Evolutionary conservation across 2,113 vertebrate genomes (phyloP).

Genomic region (Perccottus glenii): DNA sequence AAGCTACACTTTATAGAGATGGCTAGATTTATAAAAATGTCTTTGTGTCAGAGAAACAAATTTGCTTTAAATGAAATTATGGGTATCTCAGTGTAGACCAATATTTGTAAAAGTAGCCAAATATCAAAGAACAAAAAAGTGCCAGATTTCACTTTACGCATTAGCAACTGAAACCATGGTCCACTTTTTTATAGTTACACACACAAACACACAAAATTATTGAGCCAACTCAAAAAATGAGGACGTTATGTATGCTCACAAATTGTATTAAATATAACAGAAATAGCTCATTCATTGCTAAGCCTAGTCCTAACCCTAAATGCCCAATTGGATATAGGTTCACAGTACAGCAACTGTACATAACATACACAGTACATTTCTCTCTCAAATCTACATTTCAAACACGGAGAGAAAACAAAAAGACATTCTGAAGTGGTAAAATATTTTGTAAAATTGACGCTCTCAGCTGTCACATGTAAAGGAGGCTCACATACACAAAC

Average conservation of each 20-base stretch:
- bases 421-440: constrained; percentile 8
- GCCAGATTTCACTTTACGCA: too few species aligned
- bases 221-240: too few species aligned
- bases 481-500: constrained; percentile 26
- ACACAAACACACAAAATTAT: too few species aligned
- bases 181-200: too few species aligned
- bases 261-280: too few species aligned
- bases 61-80: not conserved
- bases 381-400: constrained; percentile 48
- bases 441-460: constrained; percentile 39
- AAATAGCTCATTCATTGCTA: too few species aligned
- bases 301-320: too few species aligned
- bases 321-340: constrained; percentile 18
- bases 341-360: not conserved
- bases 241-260: too few species aligned
- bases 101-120: too few species aligned
- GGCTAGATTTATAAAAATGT: constrained; percentile 28
- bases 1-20: constrained; percentile 17
- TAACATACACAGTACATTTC: not conserved
- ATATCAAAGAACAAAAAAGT: too few species aligned
- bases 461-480: constrained; percentile 42
- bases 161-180: too few species aligned
- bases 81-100: too few species aligned
- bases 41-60: not conserved
- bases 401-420: constrained; percentile 8